A percentile compares a stretch with the other conserved stretches of the same genome.
These are phyloP conservation scores for Ramphastos sulfuratus DNA, from an alignment of 2,113 vertebrate species.

Conservation along the genomic window DNA sequence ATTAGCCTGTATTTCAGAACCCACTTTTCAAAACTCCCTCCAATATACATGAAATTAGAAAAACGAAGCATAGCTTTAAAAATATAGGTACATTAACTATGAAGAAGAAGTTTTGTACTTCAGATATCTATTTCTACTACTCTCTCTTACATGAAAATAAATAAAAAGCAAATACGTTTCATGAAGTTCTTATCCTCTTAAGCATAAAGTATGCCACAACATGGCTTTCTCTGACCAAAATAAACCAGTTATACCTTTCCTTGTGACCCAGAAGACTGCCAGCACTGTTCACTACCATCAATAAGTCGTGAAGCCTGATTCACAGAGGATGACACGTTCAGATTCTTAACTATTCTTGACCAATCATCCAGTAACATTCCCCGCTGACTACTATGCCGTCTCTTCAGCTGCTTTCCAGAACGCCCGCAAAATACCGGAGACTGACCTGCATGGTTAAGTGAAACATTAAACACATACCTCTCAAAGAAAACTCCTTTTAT, in stretches of 20 bases:
- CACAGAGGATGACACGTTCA: constrained; percentile 92
- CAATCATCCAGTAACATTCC: constrained; percentile 96
- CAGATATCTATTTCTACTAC: not conserved
- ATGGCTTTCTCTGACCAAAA: not conserved
- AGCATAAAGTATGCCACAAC: not conserved
- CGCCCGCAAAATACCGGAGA: constrained; percentile 92
- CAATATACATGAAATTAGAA: not conserved
- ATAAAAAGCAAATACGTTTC: not conserved
- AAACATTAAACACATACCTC: not conserved
- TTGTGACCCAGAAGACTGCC: constrained; percentile 98
- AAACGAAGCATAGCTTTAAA: not conserved
- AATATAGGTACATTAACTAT: not conserved
- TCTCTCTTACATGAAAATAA: not conserved
- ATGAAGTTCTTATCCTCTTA: not conserved
- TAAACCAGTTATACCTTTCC: constrained; percentile 82
- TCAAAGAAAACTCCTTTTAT: not conserved
- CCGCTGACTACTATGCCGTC: constrained; percentile 87
- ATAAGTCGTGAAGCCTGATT: constrained; percentile 94
- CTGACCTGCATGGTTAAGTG: constrained; percentile 74
- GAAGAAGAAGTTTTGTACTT: not conserved
- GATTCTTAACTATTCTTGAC: constrained; percentile 93
- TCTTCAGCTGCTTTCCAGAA: constrained; percentile 94
- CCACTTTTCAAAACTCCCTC: not conserved
- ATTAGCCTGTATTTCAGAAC: not conserved
- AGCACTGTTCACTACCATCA: constrained; percentile 92